phyloP scores from a whole-genome alignment of 2,888 invertebrate genomes.

The Perizoma affinitatum region DNA sequence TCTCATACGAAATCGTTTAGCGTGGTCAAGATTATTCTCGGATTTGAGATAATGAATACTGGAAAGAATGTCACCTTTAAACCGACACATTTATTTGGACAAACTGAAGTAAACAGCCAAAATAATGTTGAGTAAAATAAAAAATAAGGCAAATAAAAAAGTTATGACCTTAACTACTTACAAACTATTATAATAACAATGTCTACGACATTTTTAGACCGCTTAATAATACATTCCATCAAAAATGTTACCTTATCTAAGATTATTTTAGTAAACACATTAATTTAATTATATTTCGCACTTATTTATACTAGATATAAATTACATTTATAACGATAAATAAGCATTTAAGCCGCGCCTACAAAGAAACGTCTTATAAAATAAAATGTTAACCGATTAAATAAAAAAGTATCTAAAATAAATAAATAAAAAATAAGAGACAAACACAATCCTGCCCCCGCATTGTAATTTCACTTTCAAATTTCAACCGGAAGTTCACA shows the following conservation, averaged over 20 bases:
- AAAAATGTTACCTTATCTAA: constrained; percentile 46
- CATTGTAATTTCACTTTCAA: too few species aligned
- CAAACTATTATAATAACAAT: constrained; percentile 34
- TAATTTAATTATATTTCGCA: constrained; percentile 2
- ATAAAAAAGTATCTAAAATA: too few species aligned
- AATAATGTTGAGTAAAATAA: constrained; percentile 30
- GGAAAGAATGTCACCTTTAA: too few species aligned
- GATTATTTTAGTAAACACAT: constrained; percentile 5
- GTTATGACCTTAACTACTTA: constrained; percentile 18
- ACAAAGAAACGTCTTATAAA: too few species aligned
- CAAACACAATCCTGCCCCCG: too few species aligned
- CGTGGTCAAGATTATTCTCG: too few species aligned
- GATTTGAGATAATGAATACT: too few species aligned
- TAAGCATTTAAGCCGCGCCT: not conserved
- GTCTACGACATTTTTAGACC: constrained; percentile 49
- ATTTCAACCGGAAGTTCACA: too few species aligned
- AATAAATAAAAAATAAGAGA: too few species aligned
- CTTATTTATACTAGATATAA: not conserved
- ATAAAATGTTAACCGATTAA: too few species aligned
- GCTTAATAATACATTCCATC: constrained; percentile 42
- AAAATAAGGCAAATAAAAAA: constrained; percentile 22
- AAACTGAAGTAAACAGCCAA: constrained; percentile 1
- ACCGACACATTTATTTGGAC: not conserved
- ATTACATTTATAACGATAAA: not conserved
- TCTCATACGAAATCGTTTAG: too few species aligned